Evolutionary conservation across 2,113 vertebrate species (phyloP).

Genomic region (Phoxinus phoxinus): DNA sequence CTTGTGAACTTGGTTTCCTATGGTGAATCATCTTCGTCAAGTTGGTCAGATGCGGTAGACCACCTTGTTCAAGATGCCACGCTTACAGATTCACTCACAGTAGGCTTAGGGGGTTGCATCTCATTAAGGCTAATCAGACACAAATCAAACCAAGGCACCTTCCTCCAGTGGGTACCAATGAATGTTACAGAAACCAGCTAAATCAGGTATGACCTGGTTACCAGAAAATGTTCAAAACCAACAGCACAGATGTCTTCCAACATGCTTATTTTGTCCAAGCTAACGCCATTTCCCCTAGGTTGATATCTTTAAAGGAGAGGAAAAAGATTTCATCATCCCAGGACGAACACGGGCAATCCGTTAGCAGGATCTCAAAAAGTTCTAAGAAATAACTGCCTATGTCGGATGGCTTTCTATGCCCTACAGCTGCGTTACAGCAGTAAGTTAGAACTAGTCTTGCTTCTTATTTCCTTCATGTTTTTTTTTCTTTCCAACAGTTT

Average conservation of each 20-base stretch:
- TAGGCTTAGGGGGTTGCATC: too few species aligned
- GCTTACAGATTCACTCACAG: background rate
- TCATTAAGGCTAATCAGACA: background rate
- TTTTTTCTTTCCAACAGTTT: background rate
- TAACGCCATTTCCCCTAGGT: background rate
- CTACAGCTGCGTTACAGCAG: background rate
- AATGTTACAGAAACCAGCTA: background rate
- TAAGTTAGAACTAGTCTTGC: background rate
- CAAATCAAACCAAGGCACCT: background rate
- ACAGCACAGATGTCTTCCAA: background rate
- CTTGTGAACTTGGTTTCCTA: background rate
- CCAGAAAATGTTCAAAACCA: constrained; percentile 9
- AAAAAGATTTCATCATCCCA: constrained; percentile 27
- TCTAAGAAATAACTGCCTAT: constrained; percentile 26
- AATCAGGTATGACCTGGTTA: background rate
- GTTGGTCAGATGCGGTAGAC: background rate
- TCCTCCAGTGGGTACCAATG: background rate
- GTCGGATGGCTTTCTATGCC: background rate
- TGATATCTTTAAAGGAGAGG: background rate
- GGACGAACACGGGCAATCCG: background rate
- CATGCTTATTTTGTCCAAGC: background rate
- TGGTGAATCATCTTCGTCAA: background rate
- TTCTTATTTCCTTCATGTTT: constrained; percentile 12
- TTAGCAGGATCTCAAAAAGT: background rate
- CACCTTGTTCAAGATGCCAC: background rate